A percentile compares a stretch with the other conserved stretches of the same genome.
These are phyloP conservation scores for Drosophila ironensis DNA, from an alignment of 1,140 invertebrate species.

Conservation along the genomic window DNA sequence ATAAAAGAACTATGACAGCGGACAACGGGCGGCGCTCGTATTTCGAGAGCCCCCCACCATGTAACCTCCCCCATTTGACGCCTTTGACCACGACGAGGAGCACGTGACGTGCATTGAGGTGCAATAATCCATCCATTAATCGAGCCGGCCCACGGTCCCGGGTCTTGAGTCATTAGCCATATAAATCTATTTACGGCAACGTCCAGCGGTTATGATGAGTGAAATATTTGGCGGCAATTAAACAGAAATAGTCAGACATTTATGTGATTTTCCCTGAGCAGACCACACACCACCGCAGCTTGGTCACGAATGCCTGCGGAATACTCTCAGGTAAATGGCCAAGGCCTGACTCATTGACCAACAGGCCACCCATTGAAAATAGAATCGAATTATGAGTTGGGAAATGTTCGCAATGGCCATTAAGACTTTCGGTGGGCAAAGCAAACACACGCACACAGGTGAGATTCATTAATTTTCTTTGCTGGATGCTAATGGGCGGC, in stretches of 20 bases:
- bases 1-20: constrained; percentile 9
- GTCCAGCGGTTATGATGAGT: constrained; percentile 35
- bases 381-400: constrained; percentile 36
- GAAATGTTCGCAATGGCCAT: constrained; percentile 47
- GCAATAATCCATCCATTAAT: constrained; percentile 13
- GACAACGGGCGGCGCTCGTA: neutral
- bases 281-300: constrained; percentile 34
- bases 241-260: constrained; percentile 59
- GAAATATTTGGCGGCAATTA: constrained; percentile 60
- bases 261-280: constrained; percentile 36
- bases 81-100: neutral
- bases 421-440: constrained; percentile 50
- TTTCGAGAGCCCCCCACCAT: too few relatives aligned
- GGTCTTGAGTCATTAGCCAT: constrained; percentile 18
- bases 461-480: constrained; percentile 66
- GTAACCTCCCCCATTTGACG: too few relatives aligned
- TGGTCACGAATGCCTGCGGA: constrained; percentile 3
- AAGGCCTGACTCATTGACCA: constrained; percentile 46
- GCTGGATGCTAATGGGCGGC: constrained; percentile 24
- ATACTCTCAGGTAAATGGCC: constrained; percentile 41
- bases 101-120: constrained; percentile 15
- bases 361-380: constrained; percentile 23
- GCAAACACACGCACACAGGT: constrained; percentile 59
- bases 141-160: constrained; percentile 3
- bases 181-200: constrained; percentile 36